Evolutionary conservation across 1,140 invertebrate genomes (phyloP).

Genomic region (Calliphora vicina): DNA sequence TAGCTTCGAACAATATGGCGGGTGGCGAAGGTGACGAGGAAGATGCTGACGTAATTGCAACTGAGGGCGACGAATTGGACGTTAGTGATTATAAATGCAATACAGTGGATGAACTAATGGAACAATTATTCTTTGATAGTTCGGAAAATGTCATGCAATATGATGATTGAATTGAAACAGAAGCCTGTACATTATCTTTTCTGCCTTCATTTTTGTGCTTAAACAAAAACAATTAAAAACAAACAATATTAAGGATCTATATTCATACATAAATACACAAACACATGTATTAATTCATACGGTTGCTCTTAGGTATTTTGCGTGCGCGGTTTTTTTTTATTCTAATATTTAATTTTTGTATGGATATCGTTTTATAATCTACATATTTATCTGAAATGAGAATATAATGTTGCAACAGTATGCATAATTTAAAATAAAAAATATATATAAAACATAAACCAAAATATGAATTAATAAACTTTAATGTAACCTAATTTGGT

Average conservation of each 20-base stretch:
- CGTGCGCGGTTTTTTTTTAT: slow-evolving; percentile 36
- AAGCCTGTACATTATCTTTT: background rate
- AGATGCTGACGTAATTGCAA: slow-evolving; percentile 6
- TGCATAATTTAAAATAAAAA: slow-evolving; percentile 2
- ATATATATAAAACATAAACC: background rate
- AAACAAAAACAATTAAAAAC: background rate
- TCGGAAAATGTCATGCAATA: slow-evolving; percentile 16
- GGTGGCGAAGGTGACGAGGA: slow-evolving; percentile 7
- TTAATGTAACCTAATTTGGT: background rate
- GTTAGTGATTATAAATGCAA: slow-evolving; percentile 35
- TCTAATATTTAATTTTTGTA: slow-evolving; percentile 13
- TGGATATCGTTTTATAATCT: background rate
- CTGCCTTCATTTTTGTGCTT: background rate
- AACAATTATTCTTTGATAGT: slow-evolving; percentile 26
- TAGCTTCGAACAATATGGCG: background rate
- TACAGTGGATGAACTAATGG: slow-evolving; percentile 23
- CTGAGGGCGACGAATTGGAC: slow-evolving; percentile 23
- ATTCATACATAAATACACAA: background rate
- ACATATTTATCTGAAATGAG: background rate
- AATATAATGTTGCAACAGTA: background rate
- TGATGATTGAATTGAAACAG: background rate
- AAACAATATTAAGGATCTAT: background rate
- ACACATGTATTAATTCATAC: slow-evolving; percentile 1
- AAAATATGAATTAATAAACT: background rate
- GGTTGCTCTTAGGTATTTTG: slow-evolving; percentile 5